Conservation (phyloP, 2,797 vertebrate species). For the Xenopus petersii region DNA sequence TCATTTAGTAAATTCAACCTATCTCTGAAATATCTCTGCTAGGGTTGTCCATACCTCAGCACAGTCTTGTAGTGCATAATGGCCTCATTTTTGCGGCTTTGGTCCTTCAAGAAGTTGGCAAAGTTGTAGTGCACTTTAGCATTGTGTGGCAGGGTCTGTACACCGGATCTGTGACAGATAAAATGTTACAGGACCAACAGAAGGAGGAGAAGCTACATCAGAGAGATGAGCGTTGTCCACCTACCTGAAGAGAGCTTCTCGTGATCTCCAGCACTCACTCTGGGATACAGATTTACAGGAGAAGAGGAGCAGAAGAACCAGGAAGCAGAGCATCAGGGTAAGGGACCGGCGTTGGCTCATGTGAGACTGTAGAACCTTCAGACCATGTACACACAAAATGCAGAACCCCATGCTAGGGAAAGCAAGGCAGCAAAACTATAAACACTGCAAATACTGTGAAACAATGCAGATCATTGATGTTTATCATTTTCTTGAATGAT, state of each 20-base stretch:
- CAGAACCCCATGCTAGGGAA: slow-evolving; percentile 89
- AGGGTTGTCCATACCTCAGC: slow-evolving; percentile 75
- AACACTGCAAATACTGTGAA: too few species aligned
- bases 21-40: neutral
- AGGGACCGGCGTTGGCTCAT: slow-evolving; percentile 75
- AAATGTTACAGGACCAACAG: neutral
- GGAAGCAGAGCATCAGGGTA: slow-evolving; percentile 70
- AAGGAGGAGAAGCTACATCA: too few species aligned
- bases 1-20: neutral
- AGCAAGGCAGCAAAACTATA: too few species aligned
- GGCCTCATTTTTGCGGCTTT: slow-evolving; percentile 78
- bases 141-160: slow-evolving; percentile 91
- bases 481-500: too few species aligned
- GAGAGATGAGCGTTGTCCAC: neutral
- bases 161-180: slow-evolving; percentile 79
- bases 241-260: slow-evolving; percentile 93
- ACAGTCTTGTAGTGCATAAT: slow-evolving; percentile 90
- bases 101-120: slow-evolving; percentile 94
- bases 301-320: slow-evolving; percentile 84
- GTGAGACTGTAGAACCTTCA: slow-evolving; percentile 75
- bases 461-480: too few species aligned
- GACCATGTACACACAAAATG: slow-evolving; percentile 85
- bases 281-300: slow-evolving; percentile 92
- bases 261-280: slow-evolving; percentile 91
- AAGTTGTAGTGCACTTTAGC: slow-evolving; percentile 99